Evolutionary conservation across 2,797 vertebrate genomes (phyloP).

Genomic region (Rousettus madagascariensis): DNA sequence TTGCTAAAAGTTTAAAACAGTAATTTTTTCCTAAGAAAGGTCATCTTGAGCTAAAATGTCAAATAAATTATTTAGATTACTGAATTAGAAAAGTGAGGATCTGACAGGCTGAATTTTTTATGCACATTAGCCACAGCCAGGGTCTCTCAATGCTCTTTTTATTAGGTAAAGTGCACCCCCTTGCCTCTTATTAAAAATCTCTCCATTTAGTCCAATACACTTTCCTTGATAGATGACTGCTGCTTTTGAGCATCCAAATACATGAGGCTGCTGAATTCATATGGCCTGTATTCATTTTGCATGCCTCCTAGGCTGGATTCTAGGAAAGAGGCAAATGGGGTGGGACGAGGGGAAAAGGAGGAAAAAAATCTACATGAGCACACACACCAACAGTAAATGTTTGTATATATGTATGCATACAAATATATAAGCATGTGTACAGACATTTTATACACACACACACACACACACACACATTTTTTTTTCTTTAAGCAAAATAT

Average conservation of each 20-base stretch:
- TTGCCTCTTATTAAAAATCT: conserved; percentile 84
- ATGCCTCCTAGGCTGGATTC: neutral
- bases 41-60: conserved; percentile 93
- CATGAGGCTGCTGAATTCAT: conserved; percentile 59
- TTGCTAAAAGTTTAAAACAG: conserved; percentile 93
- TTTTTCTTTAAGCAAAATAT: neutral
- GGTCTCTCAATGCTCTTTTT: conserved; percentile 86
- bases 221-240: conserved; percentile 78
- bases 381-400: neutral
- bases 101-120: conserved; percentile 92
- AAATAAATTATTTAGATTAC: conserved; percentile 94
- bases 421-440: too few relatives aligned
- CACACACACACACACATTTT: too few relatives aligned
- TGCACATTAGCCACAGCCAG: conserved; percentile 90
- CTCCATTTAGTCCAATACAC: conserved; percentile 80
- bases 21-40: conserved; percentile 91
- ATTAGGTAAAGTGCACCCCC: conserved; percentile 84
- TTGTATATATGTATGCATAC: neutral
- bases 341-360: neutral
- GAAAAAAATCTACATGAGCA: neutral
- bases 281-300: neutral
- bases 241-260: conserved; percentile 80
- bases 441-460: neutral
- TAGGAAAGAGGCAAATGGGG: neutral
- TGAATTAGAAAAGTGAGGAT: conserved; percentile 92